Conservation (phyloP, 2,113 vertebrate genomes). For the Leucopsar rothschildi region DNA sequence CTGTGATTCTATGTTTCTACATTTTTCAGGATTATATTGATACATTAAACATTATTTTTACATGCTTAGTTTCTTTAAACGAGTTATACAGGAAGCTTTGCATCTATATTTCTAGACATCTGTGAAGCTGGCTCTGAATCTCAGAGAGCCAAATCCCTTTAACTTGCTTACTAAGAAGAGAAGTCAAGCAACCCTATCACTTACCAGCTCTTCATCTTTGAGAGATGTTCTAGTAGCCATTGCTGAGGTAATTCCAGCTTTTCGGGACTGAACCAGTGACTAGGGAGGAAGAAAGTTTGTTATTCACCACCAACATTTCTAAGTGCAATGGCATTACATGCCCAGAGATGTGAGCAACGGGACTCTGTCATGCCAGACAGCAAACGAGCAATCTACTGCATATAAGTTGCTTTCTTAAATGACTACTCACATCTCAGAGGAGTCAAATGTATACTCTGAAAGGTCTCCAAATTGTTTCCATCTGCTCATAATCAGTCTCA, state of each 20-base stretch:
- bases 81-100: background rate
- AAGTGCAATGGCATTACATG: background rate
- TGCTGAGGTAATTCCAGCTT: conserved; percentile 93
- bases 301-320: background rate
- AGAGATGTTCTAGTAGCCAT: conserved; percentile 95
- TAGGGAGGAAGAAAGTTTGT: conserved; percentile 58
- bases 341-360: background rate
- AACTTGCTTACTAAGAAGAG: background rate
- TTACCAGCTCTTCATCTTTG: conserved; percentile 97
- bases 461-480: background rate
- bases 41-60: background rate
- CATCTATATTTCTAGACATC: background rate
- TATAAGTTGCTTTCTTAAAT: background rate
- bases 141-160: background rate
- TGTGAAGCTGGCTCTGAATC: background rate
- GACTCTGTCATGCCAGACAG: background rate
- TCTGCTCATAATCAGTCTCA: background rate
- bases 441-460: background rate
- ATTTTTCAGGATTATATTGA: background rate
- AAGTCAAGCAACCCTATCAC: conserved; percentile 35
- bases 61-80: background rate
- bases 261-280: conserved; percentile 96
- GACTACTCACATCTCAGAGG: background rate
- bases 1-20: background rate
- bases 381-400: background rate